These are phyloP conservation scores for Tapirus indicus DNA, from an alignment of 2,797 vertebrate species.

Conservation along the genomic window DNA sequence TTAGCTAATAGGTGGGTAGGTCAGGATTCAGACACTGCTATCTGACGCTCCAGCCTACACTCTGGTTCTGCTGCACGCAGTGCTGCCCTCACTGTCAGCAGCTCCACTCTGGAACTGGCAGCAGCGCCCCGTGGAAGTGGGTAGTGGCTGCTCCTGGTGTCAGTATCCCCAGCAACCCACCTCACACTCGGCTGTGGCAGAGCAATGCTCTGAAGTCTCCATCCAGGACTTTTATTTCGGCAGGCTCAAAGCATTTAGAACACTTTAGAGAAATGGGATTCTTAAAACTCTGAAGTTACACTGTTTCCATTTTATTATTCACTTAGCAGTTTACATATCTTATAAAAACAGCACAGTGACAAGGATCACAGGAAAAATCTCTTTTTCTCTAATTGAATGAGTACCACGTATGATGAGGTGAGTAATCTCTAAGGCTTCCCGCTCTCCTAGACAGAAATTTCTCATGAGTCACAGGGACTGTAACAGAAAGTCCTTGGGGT, in stretches of 20 bases:
- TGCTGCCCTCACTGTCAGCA: background rate
- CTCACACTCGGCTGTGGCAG: background rate
- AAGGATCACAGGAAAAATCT: background rate
- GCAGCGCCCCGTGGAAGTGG: background rate
- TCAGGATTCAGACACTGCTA: background rate
- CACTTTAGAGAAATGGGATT: background rate
- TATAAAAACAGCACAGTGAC: background rate
- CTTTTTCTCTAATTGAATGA: constrained; percentile 32
- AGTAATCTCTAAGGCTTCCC: background rate
- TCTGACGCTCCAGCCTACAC: background rate
- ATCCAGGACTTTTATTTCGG: background rate
- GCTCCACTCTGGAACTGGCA: background rate
- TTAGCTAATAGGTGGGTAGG: background rate
- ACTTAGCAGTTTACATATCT: background rate
- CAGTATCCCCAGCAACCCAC: background rate
- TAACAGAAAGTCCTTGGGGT: background rate
- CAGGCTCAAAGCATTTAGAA: background rate
- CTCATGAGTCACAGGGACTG: background rate
- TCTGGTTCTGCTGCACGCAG: accelerated
- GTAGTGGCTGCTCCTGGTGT: background rate
- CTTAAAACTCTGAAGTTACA: constrained; percentile 28
- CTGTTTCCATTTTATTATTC: constrained; percentile 29
- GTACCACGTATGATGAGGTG: background rate
- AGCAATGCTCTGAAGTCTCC: background rate
- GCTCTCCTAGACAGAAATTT: background rate